Base-by-base conservation (phyloP, 2,888 invertebrate genomes). In the Cantharis flavilabris region DNA sequence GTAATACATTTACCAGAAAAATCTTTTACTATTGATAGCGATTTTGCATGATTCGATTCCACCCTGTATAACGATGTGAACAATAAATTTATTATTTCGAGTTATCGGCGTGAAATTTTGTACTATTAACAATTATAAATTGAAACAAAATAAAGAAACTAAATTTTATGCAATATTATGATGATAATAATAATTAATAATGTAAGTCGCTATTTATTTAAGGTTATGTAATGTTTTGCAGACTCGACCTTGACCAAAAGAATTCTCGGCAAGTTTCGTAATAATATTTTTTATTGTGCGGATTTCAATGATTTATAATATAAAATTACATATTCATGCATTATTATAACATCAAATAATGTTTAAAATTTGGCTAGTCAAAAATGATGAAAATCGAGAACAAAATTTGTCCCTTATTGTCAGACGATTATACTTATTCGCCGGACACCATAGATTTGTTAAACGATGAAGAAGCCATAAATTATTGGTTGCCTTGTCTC, bases 381-480 rank as follows among this genome's bases (percentile, higher is more conserved):
- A 65, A 65, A 65, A 65, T 65, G 65, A 65, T 81, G 81, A 81
- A 80, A 77, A 77, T 76, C 62, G 73, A 77, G 76, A 81, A 81
- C 75, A 81, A 79, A 71, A 90, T 94, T 72, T 96, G 96, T 86
- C 94, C 95, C 9, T 89, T 98, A 82, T 90, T 98, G 78, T 91
- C 91, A 82, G 93, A 96, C 88, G 94, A 95, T 73, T 90, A 91
- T 82, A 91, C 92, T 85, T 98, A 98, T 90, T 92, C 92, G 87
- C 97, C 98, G 1, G 98, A 99, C 88, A 97, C 97, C 30, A 93
- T 97, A 81, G 97, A 98, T 89, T 91, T 99, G 76, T 92, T 95
- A 78, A 92, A 92, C 83, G 97, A 98, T 87, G 90, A 91, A 81
- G 95, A 95, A 86, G 98, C 98, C 13, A 92, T 96, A 86, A 92